Evolutionary conservation across 2,888 invertebrate species (phyloP).

Genomic region (Orchestes rusci): DNA sequence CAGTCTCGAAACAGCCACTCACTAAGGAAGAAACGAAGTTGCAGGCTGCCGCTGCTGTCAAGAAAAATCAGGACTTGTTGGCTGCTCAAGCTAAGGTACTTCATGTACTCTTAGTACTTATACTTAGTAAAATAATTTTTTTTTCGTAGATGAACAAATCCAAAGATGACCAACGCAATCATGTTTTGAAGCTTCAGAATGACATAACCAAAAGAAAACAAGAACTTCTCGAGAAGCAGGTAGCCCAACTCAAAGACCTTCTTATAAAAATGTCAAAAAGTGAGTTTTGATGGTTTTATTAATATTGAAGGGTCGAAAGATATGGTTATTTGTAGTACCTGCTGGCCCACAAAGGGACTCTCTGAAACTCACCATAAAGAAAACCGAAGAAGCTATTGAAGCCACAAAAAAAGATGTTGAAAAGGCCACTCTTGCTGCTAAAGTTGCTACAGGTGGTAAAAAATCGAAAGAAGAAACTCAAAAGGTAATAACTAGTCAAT

Average conservation of each 20-base stretch:
- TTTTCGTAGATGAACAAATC: constrained; percentile 61
- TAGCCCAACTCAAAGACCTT: constrained; percentile 79
- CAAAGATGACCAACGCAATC: constrained; percentile 67
- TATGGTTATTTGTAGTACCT: constrained; percentile 43
- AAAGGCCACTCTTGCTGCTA: constrained; percentile 41
- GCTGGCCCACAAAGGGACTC: constrained; percentile 67
- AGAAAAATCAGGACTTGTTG: constrained; percentile 51
- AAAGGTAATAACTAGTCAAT: no score
- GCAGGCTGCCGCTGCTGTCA: constrained; percentile 44
- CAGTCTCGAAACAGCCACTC: no score
- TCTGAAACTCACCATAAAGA: constrained; percentile 73
- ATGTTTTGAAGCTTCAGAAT: constrained; percentile 67
- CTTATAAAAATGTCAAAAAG: constrained; percentile 76
- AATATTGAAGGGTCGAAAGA: not conserved
- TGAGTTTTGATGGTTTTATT: constrained; percentile 34
- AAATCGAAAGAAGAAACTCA: constrained; percentile 33
- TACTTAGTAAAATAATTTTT: no score
- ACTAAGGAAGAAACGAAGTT: constrained; percentile 39
- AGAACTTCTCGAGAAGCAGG: constrained; percentile 77
- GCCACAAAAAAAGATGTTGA: constrained; percentile 60
- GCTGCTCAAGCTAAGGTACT: constrained; percentile 58
- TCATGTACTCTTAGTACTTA: no score
- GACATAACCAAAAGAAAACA: constrained; percentile 81
- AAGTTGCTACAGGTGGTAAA: constrained; percentile 27
- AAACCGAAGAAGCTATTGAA: constrained; percentile 77